A percentile compares a stretch with the other conserved stretches of the same genome.
phyloP scores from a whole-genome alignment of 2,797 vertebrate genomes.

The Selene dorsalis region DNA sequence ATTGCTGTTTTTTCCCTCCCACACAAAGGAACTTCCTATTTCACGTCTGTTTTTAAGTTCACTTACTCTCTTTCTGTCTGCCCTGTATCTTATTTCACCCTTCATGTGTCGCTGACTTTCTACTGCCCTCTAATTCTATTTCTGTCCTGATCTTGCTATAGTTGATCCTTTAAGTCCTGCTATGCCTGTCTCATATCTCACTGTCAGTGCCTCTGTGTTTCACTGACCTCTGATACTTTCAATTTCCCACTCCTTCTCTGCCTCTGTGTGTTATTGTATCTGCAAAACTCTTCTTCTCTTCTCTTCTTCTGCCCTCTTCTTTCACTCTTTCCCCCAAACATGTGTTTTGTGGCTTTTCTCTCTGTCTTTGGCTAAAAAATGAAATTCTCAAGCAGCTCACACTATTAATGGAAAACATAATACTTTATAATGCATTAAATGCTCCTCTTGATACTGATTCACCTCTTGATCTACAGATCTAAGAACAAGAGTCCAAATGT shows the following conservation, averaged over 20 bases:
- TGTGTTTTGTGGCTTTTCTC: conserved; percentile 26
- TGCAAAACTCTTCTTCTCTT: neutral
- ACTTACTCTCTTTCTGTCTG: conserved; percentile 10
- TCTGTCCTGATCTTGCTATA: conserved; percentile 17
- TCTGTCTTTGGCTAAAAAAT: conserved; percentile 33
- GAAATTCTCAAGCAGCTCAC: conserved; percentile 35
- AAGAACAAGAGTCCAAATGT: neutral
- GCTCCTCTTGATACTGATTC: neutral
- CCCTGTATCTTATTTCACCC: conserved; percentile 43
- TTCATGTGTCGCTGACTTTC: conserved; percentile 37
- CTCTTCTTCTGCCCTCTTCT: neutral
- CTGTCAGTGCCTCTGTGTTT: conserved; percentile 26
- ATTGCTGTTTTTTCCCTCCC: conserved; percentile 32
- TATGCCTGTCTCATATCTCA: conserved; percentile 33
- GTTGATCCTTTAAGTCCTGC: conserved; percentile 25
- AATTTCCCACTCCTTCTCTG: conserved; percentile 3
- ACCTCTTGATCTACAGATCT: neutral
- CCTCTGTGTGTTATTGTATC: neutral
- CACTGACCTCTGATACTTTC: conserved; percentile 14
- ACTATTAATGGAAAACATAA: conserved; percentile 34
- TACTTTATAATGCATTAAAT: neutral
- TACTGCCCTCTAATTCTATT: conserved; percentile 36
- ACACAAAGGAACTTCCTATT: conserved; percentile 32
- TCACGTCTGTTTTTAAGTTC: conserved; percentile 41
- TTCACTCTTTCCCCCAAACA: conserved; percentile 14